A percentile compares a stretch with the other conserved stretches of the same genome.
Evolutionary conservation across 2,888 invertebrate genomes (phyloP).

Genomic region (Dryococelus australis): DNA sequence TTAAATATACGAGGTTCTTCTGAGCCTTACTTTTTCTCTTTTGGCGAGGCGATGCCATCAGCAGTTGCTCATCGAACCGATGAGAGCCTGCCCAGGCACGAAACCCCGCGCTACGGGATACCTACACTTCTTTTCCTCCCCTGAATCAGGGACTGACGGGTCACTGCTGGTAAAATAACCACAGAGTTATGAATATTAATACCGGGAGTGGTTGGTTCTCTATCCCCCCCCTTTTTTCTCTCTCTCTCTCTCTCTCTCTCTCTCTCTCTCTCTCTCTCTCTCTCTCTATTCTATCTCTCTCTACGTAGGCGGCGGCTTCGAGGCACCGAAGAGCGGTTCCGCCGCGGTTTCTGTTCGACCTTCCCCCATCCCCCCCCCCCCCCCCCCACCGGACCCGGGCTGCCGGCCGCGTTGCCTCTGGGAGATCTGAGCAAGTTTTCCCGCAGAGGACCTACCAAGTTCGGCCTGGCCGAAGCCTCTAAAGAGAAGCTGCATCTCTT

Average conservation of each 20-base stretch:
- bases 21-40: too few relatives aligned
- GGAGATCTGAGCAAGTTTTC: not conserved
- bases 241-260: too few relatives aligned
- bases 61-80: too few relatives aligned
- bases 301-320: not conserved
- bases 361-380: not conserved
- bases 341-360: not conserved
- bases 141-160: not conserved
- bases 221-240: too few relatives aligned
- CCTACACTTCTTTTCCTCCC: not conserved
- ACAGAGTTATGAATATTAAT: conserved; percentile 5
- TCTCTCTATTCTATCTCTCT: too few relatives aligned
- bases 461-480: not conserved
- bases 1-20: too few relatives aligned
- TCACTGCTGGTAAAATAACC: conserved; percentile 3
- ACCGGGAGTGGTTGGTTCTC: not conserved
- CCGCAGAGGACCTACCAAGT: not conserved
- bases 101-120: too few relatives aligned
- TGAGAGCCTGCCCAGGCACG: too few relatives aligned
- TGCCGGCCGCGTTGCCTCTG: not conserved
- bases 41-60: too few relatives aligned
- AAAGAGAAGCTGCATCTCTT: not conserved
- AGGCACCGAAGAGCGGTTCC: not conserved
- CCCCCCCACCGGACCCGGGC: too few relatives aligned
- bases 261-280: too few relatives aligned